These are phyloP conservation scores for Phylloscopus collybita DNA, from an alignment of 2,797 vertebrate genomes.

Conservation along the genomic window DNA sequence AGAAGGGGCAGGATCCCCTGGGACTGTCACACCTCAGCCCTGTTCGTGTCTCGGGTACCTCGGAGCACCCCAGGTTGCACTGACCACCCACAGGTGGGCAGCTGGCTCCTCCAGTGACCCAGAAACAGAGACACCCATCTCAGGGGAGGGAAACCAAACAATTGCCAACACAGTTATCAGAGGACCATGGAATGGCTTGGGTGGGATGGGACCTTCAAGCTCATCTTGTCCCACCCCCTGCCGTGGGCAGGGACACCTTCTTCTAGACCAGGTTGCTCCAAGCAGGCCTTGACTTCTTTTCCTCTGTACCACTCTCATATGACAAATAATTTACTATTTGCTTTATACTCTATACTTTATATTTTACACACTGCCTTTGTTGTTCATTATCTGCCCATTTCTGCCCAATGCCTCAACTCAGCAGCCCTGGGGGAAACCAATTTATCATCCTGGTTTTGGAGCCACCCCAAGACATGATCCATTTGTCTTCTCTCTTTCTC, in stretches of 20 bases:
- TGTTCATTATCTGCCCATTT: neutral
- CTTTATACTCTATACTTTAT: neutral
- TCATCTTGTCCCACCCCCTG: neutral
- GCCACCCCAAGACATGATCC: neutral
- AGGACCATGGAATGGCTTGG: neutral
- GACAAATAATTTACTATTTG: neutral
- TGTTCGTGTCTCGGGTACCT: accelerated
- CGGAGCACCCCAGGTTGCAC: neutral
- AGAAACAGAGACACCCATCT: neutral
- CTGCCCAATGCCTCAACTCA: neutral
- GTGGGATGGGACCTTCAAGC: neutral
- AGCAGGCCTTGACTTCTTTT: neutral
- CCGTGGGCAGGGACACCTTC: neutral
- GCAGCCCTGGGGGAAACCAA: neutral
- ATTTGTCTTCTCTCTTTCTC: neutral
- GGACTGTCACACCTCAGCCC: neutral
- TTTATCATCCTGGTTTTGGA: neutral
- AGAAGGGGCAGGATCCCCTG: neutral
- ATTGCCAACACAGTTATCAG: neutral
- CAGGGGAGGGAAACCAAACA: neutral
- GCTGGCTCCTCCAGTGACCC: neutral
- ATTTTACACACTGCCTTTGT: neutral
- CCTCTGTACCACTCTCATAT: neutral
- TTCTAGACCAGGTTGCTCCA: neutral
- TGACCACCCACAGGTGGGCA: neutral